Evolutionary conservation across 2,113 vertebrate genomes (phyloP), one percentile per base, ranked within the genome.

Genomic region (Alosa alosa): DNA sequence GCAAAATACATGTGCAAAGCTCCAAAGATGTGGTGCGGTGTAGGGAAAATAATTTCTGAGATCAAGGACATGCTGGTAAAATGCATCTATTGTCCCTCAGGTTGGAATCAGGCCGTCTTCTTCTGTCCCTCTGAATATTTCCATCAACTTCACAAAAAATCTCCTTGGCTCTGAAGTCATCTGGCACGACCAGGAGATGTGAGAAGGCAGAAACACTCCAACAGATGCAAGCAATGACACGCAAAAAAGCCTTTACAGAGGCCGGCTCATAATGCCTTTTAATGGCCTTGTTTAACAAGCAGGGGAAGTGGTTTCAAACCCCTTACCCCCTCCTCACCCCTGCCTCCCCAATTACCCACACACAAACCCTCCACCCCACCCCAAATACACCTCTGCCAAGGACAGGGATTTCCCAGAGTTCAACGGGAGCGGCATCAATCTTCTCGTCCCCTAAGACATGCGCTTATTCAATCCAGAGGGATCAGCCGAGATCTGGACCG

Each of bases 241-340:
- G 89, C 88, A 82, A 81, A 52, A 52, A 88, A 85, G 87, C 82
- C 86, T 91, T 90, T 90, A 83, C 90, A 86, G 85, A 92, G 89
- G 86, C 90, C 86, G 84, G 87, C 89, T 88, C 86, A 87, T 94
- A 93, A 93, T 93, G 91, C 90, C 82, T 93, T 94, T 93, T 92
- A 94, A 94, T 94, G 93, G 90, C 90, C 91, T 87, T 93, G 92
- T 94, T 94, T 94, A 94, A 95, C 95, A 95, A 93, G 92, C 92
- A 90, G 84, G 93, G 94, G 92, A 95, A 94, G 93, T 93, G 94
- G 92, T 94, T 93, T 90, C 4, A 10, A 78, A 78, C 31, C 36
- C 31, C 60, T 8, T 9, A 25, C 60, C 72, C 31, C 68, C 25
- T 7, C 8, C 31, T 11, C 64, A 55, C 83, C 83, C 86, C 82